Evolutionary conservation across 2,888 invertebrate genomes (phyloP), one percentile per base, ranked within the genome.

Genomic region (Conchocele bisecta): DNA sequence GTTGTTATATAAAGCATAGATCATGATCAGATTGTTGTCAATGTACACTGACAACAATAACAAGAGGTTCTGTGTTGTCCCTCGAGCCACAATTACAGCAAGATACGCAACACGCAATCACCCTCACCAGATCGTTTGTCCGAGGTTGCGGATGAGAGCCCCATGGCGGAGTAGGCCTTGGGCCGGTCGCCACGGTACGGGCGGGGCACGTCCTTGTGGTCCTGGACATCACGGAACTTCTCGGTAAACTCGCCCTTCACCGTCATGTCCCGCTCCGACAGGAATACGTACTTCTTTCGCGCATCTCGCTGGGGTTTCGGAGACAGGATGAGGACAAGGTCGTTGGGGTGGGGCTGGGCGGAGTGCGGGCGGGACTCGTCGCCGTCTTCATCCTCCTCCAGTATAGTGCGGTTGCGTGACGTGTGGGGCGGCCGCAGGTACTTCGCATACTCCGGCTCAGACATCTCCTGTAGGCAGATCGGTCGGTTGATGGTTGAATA

Each of bases 201-300:
- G 33, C 69, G 60, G 42, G 78, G 82, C 11, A 82, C 67, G 42
- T 81, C 77, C 41, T 76, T 75, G 20, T 79, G 74, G 13, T 79
- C 81, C n/a, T 68, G 46, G 15, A 76, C 75, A 35, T 85, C 83
- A 35, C 68, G 75, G 56, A 81, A 84, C 48, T 84, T 84, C 53
- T 79, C 75, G 5, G 85, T 76, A 65, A 89, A 88, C 31, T 70
- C 63, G 15, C 89, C 89, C 44, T 80, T 74, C 5, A 70, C 70
- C 17, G 37, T 63, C 2, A 86, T 75, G 31, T 83, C 86, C 57
- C 82, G 75, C 63, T 88, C 89, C n/a, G 88, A 86, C 72, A 89
- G 73, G 72, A 89, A 89, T 50, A 83, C 68, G 56, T 81, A 81
- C 57, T 84, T 85, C 57, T 79, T 73, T 61, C 71, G 76, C 11